Base-by-base conservation (phyloP, 2,888 invertebrate species). In the Helobdella robusta region DNA sequence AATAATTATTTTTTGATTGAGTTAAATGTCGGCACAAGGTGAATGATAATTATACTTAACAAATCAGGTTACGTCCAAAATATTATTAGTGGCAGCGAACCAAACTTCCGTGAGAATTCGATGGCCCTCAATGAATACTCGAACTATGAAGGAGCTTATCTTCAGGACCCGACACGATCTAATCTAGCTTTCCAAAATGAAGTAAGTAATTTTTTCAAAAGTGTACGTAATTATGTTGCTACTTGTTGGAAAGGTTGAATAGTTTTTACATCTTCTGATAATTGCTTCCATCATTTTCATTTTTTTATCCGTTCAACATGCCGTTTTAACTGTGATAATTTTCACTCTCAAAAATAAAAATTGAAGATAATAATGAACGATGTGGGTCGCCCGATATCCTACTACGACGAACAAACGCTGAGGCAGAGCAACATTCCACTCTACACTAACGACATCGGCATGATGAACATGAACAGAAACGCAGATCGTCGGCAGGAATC, bases 131-230 rank as follows among this genome's bases (percentile, higher is more conserved):
- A 6, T n/a, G 56, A 56, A 6, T 56, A 56, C 32, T 5, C 2
- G 25, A 60, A 60, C 60, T 62, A 62, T 23, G 40, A 36, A 2
- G 34, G 44, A 18, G 20, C 50, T 6, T 32, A n/a, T n/a, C 20
- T 3, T 30, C 3, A 23, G 3, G 50, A 62, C 34, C 62, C 50
- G 18, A 5, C 50, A n/a, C 23, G 50, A 30, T 46, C 34, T 35
- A 28, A 62, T 34, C 48, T 62, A 50, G 62, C 62, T 1, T 32
- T 30, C n/a, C 48, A 46, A 25, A 62, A 62, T 20, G 62, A 62
- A 30, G 62, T 62, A 34, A 25, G 6, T 2, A 30, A 34, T 8
- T 4, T 20, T 54, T 6, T 54, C 4, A 54, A 54, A 4, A 54
- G 18, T 56, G n/a, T n/a, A n/a, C n/a, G n/a, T n/a, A n/a, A n/a